Percentiles rank a stretch among this genome's conserved stretches.
phyloP scores from a whole-genome alignment of 2,888 invertebrate genomes.

The Limenitis camilla region DNA sequence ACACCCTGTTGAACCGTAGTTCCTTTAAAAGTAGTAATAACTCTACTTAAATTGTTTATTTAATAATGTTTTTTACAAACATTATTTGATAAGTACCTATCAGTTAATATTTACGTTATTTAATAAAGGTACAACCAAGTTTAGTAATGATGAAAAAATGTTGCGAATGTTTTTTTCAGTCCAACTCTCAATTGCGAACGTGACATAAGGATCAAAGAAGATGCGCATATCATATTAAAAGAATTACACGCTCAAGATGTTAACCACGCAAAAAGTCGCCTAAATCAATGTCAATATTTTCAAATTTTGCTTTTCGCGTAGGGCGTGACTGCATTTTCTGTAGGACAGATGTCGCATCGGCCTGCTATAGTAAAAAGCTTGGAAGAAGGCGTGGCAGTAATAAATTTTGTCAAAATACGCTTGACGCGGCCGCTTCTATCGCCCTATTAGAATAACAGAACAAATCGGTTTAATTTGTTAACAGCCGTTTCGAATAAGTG shows the following conservation, averaged over 20 bases:
- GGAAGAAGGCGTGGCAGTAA: slow-evolving; percentile 68
- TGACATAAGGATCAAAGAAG: slow-evolving; percentile 4
- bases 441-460: slow-evolving; percentile 73
- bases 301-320: slow-evolving; percentile 39
- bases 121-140: too few species aligned
- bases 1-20: too few species aligned
- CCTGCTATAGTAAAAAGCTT: slow-evolving; percentile 50
- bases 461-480: slow-evolving; percentile 73
- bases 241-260: slow-evolving; percentile 18
- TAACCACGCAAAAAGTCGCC: slow-evolving; percentile 10
- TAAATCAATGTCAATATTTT: slow-evolving; percentile 38
- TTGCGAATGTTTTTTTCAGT: neutral
- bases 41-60: too few species aligned
- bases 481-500: slow-evolving; percentile 67
- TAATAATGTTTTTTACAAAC: too few species aligned
- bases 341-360: slow-evolving; percentile 67
- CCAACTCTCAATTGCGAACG: neutral
- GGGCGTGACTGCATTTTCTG: slow-evolving; percentile 59
- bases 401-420: slow-evolving; percentile 75
- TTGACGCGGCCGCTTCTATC: slow-evolving; percentile 66
- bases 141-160: too few species aligned
- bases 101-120: too few species aligned
- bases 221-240: neutral
- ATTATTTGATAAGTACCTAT: too few species aligned
- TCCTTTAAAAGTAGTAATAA: too few species aligned